Evolutionary conservation across 2,888 invertebrate species (phyloP).

Genomic region (Eristalis tenax): DNA sequence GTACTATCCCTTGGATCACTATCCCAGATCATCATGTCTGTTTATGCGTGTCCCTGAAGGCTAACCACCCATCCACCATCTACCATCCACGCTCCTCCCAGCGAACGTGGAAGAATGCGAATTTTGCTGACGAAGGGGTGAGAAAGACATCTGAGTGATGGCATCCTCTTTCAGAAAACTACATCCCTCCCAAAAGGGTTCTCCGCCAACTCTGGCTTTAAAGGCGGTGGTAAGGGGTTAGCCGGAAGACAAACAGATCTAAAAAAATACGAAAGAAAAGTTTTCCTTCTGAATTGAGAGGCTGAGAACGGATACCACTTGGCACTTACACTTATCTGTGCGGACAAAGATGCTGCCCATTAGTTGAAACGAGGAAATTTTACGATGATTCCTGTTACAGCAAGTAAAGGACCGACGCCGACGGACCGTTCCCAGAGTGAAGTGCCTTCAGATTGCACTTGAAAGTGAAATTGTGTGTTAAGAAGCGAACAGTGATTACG

Average conservation of each 20-base stretch:
- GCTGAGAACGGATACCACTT: background rate
- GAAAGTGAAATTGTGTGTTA: background rate
- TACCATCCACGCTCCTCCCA: background rate
- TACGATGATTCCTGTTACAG: background rate
- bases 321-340: background rate
- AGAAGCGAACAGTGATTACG: background rate
- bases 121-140: background rate
- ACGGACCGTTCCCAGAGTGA: background rate
- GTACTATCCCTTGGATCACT: background rate
- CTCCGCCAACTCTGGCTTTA: background rate
- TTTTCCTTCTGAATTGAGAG: background rate
- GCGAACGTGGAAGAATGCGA: background rate
- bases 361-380: background rate
- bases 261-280: background rate
- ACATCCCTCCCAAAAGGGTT: background rate
- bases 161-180: background rate
- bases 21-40: background rate
- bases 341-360: background rate
- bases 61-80: background rate
- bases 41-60: background rate
- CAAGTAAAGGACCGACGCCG: background rate
- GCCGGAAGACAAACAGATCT: background rate
- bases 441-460: background rate
- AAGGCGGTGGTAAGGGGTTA: background rate
- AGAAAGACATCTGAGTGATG: background rate